Evolutionary conservation across 2,888 invertebrate species (phyloP), one percentile per base, ranked within the genome.

Genomic region (Polydrusus tereticollis): DNA sequence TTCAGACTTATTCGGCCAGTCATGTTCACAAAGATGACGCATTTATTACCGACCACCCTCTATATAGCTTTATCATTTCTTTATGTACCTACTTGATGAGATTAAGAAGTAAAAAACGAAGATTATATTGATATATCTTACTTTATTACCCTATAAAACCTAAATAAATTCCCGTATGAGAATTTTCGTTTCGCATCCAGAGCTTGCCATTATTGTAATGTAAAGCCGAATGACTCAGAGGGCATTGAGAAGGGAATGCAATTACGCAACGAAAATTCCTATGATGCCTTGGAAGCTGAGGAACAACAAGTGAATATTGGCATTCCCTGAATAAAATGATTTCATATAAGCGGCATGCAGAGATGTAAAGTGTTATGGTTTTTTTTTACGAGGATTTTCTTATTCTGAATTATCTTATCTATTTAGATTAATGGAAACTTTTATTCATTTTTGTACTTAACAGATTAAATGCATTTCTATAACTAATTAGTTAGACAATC

Each of bases 191-290:
- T 16, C 16, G 3, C 16, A 41, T 16, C 41, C 16, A 41, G 16
- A 41, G 36, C 10, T 36, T 0, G 36, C 36, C 3, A 7, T 36
- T 10, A 41, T 41, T 41, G n/a, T 41, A 41, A 16, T 26, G 7
- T 5, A 5, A 26, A 26, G 7, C 16, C 16, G 41, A 16, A 52
- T 52, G 50, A 52, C 14, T 52, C 50, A 52, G 26, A 50, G 12
- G 10, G 50, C 50, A 23, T 21, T 50, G 50, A 50, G 50, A 50
- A 23, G 50, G 23, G 14, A 50, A 50, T 50, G 50, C 50, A 21
- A 50, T 50, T 52, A 52, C 60, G 29, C 43, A 45, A 60, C 26
- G 45, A 45, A 60, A 60, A 45, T 43, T 60, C 60, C 60, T 8
- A n/a, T 60, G 60, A 60, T 60, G 60, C 60, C 38, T 12, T 26